Percentiles rank a stretch among this genome's conserved stretches.
Evolutionary conservation across 2,888 invertebrate genomes (phyloP).

Genomic region (Ichneumoninae sp.): DNA sequence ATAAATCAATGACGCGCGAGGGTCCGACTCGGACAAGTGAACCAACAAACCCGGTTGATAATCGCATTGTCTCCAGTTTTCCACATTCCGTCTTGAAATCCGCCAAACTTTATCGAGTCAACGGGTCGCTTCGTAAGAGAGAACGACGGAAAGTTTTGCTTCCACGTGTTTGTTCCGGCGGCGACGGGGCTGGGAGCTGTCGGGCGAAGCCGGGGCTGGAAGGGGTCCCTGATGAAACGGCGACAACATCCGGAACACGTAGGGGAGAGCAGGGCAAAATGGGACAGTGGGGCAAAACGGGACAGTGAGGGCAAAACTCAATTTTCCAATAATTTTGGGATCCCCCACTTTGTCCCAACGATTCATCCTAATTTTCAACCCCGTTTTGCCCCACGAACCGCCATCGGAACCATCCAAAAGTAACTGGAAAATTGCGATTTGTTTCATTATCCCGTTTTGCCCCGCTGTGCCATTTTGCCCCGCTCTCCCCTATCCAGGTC

Average conservation of each 20-base stretch:
- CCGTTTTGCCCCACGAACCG: no score
- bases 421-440: no score
- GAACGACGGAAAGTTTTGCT: background rate
- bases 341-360: no score
- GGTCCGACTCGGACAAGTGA: background rate
- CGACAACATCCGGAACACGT: constrained; percentile 27
- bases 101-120: background rate
- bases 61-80: background rate
- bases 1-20: background rate
- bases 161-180: constrained; percentile 30
- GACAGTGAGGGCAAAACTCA: no score
- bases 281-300: no score
- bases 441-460: no score
- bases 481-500: constrained; percentile 31
- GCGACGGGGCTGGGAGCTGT: background rate
- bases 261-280: no score
- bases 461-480: no score
- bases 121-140: background rate
- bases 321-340: no score
- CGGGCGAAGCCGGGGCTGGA: background rate
- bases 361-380: no score
- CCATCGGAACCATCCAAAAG: no score
- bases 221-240: constrained; percentile 39
- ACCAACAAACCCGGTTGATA: no score
- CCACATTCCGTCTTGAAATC: background rate